Evolutionary conservation across 2,797 vertebrate species (phyloP).

Genomic region (Morelia viridis): DNA sequence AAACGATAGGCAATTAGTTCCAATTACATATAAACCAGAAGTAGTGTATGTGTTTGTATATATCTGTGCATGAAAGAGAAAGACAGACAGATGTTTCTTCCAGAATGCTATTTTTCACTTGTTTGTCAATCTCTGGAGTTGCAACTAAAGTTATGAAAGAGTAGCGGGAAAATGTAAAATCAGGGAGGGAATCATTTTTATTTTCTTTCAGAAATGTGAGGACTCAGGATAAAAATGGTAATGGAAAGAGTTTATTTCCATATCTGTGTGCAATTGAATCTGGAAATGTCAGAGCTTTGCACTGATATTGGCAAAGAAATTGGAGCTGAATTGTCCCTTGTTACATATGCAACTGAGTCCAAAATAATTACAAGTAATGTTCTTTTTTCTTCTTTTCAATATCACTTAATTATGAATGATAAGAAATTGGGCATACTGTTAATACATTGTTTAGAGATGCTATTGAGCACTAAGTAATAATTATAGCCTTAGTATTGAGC

Average conservation of each 20-base stretch:
- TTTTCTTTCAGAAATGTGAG: neutral
- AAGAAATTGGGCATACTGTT: neutral
- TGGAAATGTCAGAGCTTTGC: neutral
- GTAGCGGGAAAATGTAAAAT: neutral
- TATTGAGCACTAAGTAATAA: neutral
- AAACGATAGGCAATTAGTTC: neutral
- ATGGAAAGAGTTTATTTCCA: neutral
- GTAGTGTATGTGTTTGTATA: neutral
- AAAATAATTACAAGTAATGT: neutral
- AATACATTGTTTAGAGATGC: neutral
- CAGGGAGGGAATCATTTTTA: neutral
- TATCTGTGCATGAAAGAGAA: neutral
- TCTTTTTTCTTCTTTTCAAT: neutral
- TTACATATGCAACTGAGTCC: neutral
- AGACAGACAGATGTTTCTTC: neutral
- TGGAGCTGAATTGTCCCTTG: neutral
- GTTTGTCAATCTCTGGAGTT: neutral
- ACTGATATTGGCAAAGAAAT: neutral
- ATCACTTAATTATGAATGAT: neutral
- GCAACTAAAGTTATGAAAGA: neutral
- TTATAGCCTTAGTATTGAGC: no score
- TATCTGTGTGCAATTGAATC: neutral
- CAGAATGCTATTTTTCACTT: neutral
- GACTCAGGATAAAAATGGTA: neutral
- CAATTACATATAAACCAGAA: neutral